phyloP scores from a whole-genome alignment of 2,113 vertebrate species.

The Vidua chalybeata region DNA sequence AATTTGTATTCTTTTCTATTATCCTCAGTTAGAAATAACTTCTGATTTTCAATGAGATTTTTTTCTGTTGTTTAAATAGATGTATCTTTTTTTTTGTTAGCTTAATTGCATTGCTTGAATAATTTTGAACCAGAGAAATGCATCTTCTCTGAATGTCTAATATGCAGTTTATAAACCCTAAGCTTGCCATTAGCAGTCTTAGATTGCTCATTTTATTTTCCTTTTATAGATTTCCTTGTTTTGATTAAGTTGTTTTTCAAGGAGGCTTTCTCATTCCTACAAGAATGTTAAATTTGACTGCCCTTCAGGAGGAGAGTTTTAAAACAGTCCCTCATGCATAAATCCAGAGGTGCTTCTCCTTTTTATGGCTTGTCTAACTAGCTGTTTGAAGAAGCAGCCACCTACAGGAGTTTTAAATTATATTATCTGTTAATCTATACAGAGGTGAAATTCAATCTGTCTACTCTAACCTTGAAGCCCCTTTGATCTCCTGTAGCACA shows the following conservation, averaged over 20 bases:
- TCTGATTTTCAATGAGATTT: not conserved
- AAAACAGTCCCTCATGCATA: not conserved
- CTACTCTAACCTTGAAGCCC: not conserved
- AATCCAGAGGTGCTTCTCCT: not conserved
- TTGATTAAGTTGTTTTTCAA: not conserved
- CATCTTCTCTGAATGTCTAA: not conserved
- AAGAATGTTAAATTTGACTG: not conserved
- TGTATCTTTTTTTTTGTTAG: not conserved
- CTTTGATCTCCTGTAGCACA: constrained; percentile 28
- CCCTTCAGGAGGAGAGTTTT: not conserved
- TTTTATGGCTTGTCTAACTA: not conserved
- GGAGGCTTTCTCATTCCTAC: not conserved
- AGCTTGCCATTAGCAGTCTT: not conserved
- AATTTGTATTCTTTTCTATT: not conserved
- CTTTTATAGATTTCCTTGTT: not conserved
- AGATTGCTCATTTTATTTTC: not conserved
- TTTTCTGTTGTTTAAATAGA: not conserved
- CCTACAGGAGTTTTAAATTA: not conserved
- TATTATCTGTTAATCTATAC: constrained; percentile 10
- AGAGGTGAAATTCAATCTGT: constrained; percentile 14
- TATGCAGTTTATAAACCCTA: not conserved
- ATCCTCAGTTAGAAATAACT: not conserved
- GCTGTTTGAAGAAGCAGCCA: constrained; percentile 13
- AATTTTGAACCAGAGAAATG: not conserved
- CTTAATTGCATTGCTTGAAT: not conserved